A percentile compares a stretch with the other conserved stretches of the same genome.
Evolutionary conservation across 1,140 invertebrate species (phyloP).

Genomic region (Cheumatopsyche charites): DNA sequence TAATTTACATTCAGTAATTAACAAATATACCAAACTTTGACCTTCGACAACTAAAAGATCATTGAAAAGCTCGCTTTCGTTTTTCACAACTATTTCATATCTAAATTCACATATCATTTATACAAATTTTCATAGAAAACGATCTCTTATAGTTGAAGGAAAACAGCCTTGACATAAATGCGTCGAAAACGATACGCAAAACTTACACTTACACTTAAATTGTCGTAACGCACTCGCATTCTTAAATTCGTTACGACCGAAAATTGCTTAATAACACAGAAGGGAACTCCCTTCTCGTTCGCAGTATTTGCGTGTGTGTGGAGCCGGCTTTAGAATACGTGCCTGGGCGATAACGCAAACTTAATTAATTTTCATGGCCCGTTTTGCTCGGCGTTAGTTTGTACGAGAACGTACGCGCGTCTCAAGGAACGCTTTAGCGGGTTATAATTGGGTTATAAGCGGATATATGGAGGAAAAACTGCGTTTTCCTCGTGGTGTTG

Average conservation of each 20-base stretch:
- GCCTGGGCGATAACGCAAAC: slow-evolving; percentile 25
- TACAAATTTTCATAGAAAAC: too few species aligned
- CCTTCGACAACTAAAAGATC: too few species aligned
- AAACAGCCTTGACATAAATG: too few species aligned
- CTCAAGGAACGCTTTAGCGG: slow-evolving; percentile 14
- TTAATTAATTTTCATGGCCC: slow-evolving; percentile 28
- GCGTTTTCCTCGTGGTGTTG: slow-evolving; percentile 15
- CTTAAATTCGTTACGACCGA: slow-evolving; percentile 14
- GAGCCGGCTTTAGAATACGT: too few species aligned
- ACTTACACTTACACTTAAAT: not conserved
- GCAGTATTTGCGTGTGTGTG: too few species aligned
- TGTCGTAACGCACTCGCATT: not conserved
- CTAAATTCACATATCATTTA: too few species aligned
- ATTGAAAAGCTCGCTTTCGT: too few species aligned
- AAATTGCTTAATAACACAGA: slow-evolving; percentile 34
- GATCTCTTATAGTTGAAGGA: too few species aligned
- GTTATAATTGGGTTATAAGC: slow-evolving; percentile 23
- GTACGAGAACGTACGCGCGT: slow-evolving; percentile 20
- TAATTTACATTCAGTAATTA: too few species aligned
- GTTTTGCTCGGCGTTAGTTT: slow-evolving; percentile 18
- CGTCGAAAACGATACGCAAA: too few species aligned
- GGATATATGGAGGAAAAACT: slow-evolving; percentile 25
- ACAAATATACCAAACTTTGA: too few species aligned
- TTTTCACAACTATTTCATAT: too few species aligned
- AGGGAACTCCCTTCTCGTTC: not conserved